Percentiles rank a stretch among this genome's conserved stretches.
phyloP scores from a whole-genome alignment of 2,113 vertebrate species.

The Pedetes capensis region DNA sequence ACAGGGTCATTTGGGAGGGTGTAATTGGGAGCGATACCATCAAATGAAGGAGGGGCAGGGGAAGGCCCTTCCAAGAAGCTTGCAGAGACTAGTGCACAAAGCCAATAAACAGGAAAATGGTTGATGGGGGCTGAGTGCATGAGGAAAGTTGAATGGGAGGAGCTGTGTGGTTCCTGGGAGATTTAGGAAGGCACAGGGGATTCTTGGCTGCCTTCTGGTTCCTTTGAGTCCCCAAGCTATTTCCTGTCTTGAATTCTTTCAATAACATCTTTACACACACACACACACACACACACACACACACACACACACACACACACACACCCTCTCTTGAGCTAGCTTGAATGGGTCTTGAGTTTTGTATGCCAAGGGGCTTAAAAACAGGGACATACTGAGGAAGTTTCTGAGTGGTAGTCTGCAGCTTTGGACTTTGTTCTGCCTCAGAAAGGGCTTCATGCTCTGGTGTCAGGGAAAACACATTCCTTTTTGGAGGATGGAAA shows the following conservation, averaged over 20 bases:
- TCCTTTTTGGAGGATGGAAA: constrained; percentile 33
- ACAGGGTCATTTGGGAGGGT: not conserved
- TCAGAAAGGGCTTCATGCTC: not conserved
- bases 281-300: not conserved
- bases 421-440: not conserved
- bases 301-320: not conserved
- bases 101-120: not conserved
- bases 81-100: not conserved
- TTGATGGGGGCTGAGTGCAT: not conserved
- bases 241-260: not conserved
- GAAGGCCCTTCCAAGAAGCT: not conserved
- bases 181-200: not conserved
- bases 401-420: not conserved
- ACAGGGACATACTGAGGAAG: not conserved
- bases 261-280: not conserved
- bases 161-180: not conserved
- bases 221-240: not conserved
- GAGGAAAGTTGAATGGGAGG: not conserved
- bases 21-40: not conserved
- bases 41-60: not conserved
- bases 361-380: constrained; percentile 17
- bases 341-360: not conserved
- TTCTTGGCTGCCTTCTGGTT: not conserved
- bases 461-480: constrained; percentile 40
- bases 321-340: not conserved